These are phyloP conservation scores for Zingel zingel DNA, from an alignment of 2,113 vertebrate genomes.

Conservation along the genomic window DNA sequence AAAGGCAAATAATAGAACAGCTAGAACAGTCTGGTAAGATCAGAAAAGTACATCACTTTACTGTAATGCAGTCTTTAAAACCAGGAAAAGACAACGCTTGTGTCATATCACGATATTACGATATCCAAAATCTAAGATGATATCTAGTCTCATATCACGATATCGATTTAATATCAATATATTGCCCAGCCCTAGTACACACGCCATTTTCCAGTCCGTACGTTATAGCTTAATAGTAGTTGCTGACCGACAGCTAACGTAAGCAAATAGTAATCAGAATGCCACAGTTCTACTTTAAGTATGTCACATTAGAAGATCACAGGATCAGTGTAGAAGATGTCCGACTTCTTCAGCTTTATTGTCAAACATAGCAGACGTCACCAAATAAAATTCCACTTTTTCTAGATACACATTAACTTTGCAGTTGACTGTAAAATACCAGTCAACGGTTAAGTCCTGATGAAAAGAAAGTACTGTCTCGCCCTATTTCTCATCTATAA, in stretches of 20 bases:
- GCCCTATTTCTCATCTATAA: not conserved
- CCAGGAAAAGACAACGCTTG: too few relatives aligned
- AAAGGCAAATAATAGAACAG: too few relatives aligned
- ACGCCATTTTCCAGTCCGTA: slow-evolving; percentile 9
- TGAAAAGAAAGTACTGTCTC: not conserved
- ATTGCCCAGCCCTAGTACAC: not conserved
- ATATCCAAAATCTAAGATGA: too few relatives aligned
- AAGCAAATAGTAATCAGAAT: slow-evolving; percentile 23
- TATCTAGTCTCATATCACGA: too few relatives aligned
- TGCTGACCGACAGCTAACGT: not conserved
- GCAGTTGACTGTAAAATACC: not conserved
- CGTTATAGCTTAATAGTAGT: not conserved
- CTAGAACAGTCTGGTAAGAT: too few relatives aligned
- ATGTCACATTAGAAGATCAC: not conserved
- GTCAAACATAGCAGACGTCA: not conserved
- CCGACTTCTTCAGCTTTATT: too few relatives aligned
- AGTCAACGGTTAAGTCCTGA: not conserved
- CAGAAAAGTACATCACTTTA: too few relatives aligned
- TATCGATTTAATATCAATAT: too few relatives aligned
- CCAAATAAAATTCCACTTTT: not conserved
- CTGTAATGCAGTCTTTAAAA: too few relatives aligned
- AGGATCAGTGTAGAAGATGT: too few relatives aligned
- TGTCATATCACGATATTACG: too few relatives aligned
- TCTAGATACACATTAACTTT: not conserved
- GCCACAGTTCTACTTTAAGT: not conserved